Evolutionary conservation across 1,140 invertebrate species (phyloP).

Genomic region (Thaumatotibia leucotreta): DNA sequence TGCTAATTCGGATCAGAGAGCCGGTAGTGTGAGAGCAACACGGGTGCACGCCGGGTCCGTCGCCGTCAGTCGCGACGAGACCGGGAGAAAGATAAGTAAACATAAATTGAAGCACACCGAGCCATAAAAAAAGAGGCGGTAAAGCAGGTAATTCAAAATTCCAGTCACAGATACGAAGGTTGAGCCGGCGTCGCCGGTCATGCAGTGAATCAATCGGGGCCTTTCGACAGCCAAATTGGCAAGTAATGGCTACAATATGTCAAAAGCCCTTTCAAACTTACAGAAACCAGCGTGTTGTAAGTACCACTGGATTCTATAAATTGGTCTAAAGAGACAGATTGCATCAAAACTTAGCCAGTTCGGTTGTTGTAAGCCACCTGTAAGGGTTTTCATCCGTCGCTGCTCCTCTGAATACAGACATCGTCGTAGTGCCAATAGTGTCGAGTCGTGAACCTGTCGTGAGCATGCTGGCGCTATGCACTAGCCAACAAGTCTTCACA

Average conservation of each 20-base stretch:
- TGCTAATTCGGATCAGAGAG: background rate
- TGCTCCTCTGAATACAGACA: conserved; percentile 58
- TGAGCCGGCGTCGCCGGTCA: conserved; percentile 33
- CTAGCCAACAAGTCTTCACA: background rate
- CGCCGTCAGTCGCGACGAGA: conserved; percentile 5
- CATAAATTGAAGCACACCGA: conserved; percentile 71
- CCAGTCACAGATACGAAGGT: conserved; percentile 58
- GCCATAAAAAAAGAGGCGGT: conserved; percentile 67
- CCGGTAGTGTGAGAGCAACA: conserved; percentile 30
- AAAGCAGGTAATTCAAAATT: conserved; percentile 70
- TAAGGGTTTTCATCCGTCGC: conserved; percentile 16
- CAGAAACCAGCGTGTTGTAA: background rate
- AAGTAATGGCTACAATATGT: background rate
- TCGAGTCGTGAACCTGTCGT: background rate
- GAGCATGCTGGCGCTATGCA: background rate
- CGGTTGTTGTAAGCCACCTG: background rate
- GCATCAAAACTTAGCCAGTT: background rate
- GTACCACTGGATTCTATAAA: background rate
- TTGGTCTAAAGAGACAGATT: background rate
- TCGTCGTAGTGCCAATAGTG: conserved; percentile 22
- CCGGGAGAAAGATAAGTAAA: conserved; percentile 21
- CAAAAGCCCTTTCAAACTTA: background rate
- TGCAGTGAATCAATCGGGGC: conserved; percentile 34
- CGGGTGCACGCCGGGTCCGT: conserved; percentile 19
- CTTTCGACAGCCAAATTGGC: background rate